A percentile compares a stretch with the other conserved stretches of the same genome.
Conservation (phyloP, 2,797 vertebrate genomes). For the Cryptoblepharus egeriae region DNA sequence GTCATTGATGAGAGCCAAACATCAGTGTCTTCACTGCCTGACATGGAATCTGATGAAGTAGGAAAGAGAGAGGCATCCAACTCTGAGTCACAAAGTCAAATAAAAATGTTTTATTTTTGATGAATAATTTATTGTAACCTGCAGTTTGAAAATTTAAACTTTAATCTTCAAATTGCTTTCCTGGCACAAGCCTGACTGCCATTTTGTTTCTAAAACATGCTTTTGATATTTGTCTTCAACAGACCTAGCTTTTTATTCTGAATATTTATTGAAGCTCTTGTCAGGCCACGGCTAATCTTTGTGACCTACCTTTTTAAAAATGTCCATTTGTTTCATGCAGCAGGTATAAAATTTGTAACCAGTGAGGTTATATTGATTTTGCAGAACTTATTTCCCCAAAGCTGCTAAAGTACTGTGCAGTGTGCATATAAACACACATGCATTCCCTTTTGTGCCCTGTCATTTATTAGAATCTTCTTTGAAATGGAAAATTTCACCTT, state of each 20-base stretch:
- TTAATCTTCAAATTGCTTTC: slow-evolving; percentile 40
- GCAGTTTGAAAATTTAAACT: slow-evolving; percentile 32
- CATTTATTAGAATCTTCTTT: slow-evolving; percentile 68
- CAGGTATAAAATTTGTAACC: slow-evolving; percentile 57
- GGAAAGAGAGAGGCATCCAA: slow-evolving; percentile 13
- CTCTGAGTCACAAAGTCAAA: slow-evolving; percentile 13
- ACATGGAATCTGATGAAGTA: slow-evolving; percentile 10
- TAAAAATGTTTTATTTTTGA: slow-evolving; percentile 13
- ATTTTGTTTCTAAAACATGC: slow-evolving; percentile 10
- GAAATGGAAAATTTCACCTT: slow-evolving; percentile 71
- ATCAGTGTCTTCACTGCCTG: slow-evolving; percentile 19
- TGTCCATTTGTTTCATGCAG: slow-evolving; percentile 60
- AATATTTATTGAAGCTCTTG: slow-evolving; percentile 22
- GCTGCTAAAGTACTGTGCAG: slow-evolving; percentile 58
- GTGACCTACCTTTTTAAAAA: slow-evolving; percentile 50
- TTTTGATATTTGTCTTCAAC: slow-evolving; percentile 39
- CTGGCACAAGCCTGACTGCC: slow-evolving; percentile 7
- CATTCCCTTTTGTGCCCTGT: slow-evolving; percentile 63
- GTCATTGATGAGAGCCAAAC: slow-evolving; percentile 13
- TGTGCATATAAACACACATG: slow-evolving; percentile 37
- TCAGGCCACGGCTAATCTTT: slow-evolving; percentile 38
- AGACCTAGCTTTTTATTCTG: slow-evolving; percentile 23
- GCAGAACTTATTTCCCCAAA: slow-evolving; percentile 54
- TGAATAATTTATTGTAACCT: slow-evolving; percentile 39
- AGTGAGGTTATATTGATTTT: slow-evolving; percentile 65